Conservation (phyloP, 1,140 invertebrate genomes). For the Drosophila mayri region DNA sequence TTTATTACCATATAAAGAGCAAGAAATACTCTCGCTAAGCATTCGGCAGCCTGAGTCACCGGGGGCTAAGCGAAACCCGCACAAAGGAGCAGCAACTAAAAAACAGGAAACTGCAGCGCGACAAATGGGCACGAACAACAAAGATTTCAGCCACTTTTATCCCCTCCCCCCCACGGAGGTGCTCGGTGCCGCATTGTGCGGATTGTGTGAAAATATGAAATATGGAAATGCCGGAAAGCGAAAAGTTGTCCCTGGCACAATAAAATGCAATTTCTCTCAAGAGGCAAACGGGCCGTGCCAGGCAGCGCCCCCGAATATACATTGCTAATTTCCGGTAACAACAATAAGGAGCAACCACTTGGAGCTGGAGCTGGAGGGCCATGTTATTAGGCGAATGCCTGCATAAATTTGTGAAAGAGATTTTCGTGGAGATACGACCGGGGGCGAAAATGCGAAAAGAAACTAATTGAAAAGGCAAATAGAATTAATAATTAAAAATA, state of each 20-base stretch:
- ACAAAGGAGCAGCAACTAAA: slow-evolving; percentile 56
- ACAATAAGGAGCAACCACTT: slow-evolving; percentile 39
- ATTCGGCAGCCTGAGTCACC: slow-evolving; percentile 18
- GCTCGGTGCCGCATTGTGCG: slow-evolving; percentile 49
- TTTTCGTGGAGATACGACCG: slow-evolving; percentile 8
- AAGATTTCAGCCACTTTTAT: slow-evolving; percentile 2
- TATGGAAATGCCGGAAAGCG: slow-evolving; percentile 63
- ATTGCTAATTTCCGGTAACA: slow-evolving; percentile 61
- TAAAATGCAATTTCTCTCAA: slow-evolving; percentile 69
- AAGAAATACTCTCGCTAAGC: slow-evolving; percentile 57
- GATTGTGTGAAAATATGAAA: slow-evolving; percentile 65
- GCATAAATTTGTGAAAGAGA: slow-evolving; percentile 36
- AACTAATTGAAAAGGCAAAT: slow-evolving; percentile 35
- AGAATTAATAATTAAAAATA: slow-evolving; percentile 7
- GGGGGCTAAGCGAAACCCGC: slow-evolving; percentile 13
- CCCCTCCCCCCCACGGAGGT: background rate
- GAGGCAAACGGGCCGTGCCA: slow-evolving; percentile 19
- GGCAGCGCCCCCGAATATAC: slow-evolving; percentile 38
- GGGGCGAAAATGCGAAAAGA: background rate
- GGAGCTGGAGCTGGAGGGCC: background rate
- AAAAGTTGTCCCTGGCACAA: slow-evolving; percentile 59
- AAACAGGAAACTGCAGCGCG: slow-evolving; percentile 66
- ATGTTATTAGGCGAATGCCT: slow-evolving; percentile 37
- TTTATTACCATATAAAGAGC: slow-evolving; percentile 80
- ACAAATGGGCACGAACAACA: slow-evolving; percentile 58